Base-by-base conservation (phyloP, 2,888 invertebrate genomes). In the Cantharis nigra region DNA sequence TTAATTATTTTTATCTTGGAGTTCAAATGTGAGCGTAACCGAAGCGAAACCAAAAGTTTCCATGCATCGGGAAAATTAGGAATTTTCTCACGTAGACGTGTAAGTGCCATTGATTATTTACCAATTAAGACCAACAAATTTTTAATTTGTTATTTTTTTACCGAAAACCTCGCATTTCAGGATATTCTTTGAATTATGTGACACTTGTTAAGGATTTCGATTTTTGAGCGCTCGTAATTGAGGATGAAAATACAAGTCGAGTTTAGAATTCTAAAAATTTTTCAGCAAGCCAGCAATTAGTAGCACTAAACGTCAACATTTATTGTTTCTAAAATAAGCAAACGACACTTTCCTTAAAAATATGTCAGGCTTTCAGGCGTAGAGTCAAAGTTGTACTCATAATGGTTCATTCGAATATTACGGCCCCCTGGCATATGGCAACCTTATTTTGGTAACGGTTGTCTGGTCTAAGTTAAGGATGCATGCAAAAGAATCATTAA, bases 361-460 rank as follows among this genome's bases (percentile, higher is more conserved):
- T 67, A 67, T 26, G 13, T 49, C 20, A 23, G 65, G 20, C 65
- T 67, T 23, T 26, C 65, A 67, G 26, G 65, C 65, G 65, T 67
- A 67, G n/a, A 67, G 65, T 67, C 65, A 23, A 23, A 49, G n/a
- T 49, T 49, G 49, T n/a, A 49, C n/a, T 49, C 49, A n/a, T 49
- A 49, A 67, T 26, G 65, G 65, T 23, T 67, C 49, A 9, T n/a
- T 23, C 26, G 65, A 67, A 75, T 73, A 75, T 71, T 72, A 73
- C 72, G 72, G 26, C 65, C 72, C 16, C 26, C 49, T 75, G 78
- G 75, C 78, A 78, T 78, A 75, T 78, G 78, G 72, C 74, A 70
- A 49, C 75, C 72, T 72, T 75, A 78, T 62, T 75, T 69, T 69
- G 49, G 62, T 69, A 63, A 33, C 64, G 69, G n/a, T 72, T 33